phyloP scores from a whole-genome alignment of 2,888 invertebrate genomes.

The Drosophila colorata region DNA sequence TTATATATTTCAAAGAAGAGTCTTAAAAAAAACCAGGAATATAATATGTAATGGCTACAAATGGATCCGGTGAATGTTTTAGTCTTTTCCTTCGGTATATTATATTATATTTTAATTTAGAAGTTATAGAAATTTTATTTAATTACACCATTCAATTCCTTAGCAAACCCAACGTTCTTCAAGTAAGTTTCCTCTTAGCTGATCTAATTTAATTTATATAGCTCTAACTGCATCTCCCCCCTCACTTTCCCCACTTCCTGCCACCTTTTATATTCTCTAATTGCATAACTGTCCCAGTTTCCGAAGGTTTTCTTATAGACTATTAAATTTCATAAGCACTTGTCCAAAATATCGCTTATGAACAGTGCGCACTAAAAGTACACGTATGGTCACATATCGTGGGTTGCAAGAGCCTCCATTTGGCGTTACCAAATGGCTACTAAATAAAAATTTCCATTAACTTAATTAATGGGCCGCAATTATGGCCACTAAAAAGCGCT shows the following conservation, averaged over 20 bases:
- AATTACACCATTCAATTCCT: no score
- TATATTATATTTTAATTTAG: neutral
- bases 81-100: neutral
- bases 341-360: constrained; percentile 50
- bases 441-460: constrained; percentile 79
- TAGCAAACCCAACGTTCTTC: neutral
- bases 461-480: constrained; percentile 74
- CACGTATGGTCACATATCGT: constrained; percentile 17
- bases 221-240: no score
- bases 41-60: neutral
- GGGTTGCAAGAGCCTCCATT: constrained; percentile 24
- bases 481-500: constrained; percentile 71
- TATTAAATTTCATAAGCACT: constrained; percentile 56
- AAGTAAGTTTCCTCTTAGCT: neutral
- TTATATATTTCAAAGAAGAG: neutral
- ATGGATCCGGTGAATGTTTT: neutral
- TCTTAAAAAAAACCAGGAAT: neutral
- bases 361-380: constrained; percentile 54
- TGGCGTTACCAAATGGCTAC: constrained; percentile 40
- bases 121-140: neutral
- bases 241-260: neutral
- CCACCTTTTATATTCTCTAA: constrained; percentile 23
- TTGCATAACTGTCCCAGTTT: constrained; percentile 45
- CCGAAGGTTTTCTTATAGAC: constrained; percentile 17
- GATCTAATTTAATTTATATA: neutral